A percentile compares a stretch with the other conserved stretches of the same genome.
Conservation (phyloP, 1,140 invertebrate species). For the Caenorhabditis elegans region WBcel235 BX284604.4:14766501-14767000, state of each 20-base stretch:
- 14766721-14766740: conserved; percentile 1
- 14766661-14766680: conserved; percentile 34
- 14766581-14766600: conserved; percentile 64
- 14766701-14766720: not conserved
- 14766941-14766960: conserved; percentile 67
- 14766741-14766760: no score
- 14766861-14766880: conserved; percentile 56
- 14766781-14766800: not conserved
- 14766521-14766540: conserved; percentile 56
- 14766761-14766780: no score
- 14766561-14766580: conserved; percentile 63
- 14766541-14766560: conserved; percentile 51
- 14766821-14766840: not conserved
- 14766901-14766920: conserved; percentile 69
- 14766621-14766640: conserved; percentile 35
- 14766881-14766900: conserved; percentile 69
- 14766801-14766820: conserved; percentile 28
- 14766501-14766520: conserved; percentile 54
- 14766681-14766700: not conserved
- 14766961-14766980: conserved; percentile 59
- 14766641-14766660: not conserved
- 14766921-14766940: conserved; percentile 69
- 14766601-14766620: conserved; percentile 66
- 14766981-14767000: conserved; percentile 50
- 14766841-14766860: not conserved